phyloP scores from a whole-genome alignment of 2,888 invertebrate species.

The Synanthedon vespiformis region DNA sequence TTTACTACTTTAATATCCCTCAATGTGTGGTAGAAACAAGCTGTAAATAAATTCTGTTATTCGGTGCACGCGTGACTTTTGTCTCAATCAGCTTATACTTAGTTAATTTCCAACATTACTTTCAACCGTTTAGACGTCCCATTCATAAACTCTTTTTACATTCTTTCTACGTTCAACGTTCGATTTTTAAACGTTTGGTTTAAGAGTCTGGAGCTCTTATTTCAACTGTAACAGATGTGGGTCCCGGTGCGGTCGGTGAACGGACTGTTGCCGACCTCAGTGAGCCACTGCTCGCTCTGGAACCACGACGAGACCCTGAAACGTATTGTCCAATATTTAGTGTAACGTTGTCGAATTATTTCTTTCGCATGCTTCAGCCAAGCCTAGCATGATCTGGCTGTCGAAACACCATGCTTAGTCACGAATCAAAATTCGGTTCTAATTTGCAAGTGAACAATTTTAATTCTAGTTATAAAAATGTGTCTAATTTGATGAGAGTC shows the following conservation, averaged over 20 bases:
- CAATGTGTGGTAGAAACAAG: too few relatives aligned
- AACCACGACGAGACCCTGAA: conserved; percentile 75
- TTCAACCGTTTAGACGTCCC: neutral
- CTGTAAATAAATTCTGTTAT: too few relatives aligned
- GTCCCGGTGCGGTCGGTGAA: conserved; percentile 53
- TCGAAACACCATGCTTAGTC: neutral
- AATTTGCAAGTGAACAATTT: too few relatives aligned
- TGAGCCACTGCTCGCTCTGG: conserved; percentile 82
- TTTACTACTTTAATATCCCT: conserved; percentile 10
- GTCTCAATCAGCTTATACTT: too few relatives aligned
- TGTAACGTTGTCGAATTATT: neutral
- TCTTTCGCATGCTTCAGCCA: neutral
- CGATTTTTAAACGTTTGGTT: conserved; percentile 7
- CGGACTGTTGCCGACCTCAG: conserved; percentile 72
- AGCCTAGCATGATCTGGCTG: neutral
- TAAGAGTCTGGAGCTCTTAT: conserved; percentile 77
- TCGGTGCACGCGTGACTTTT: too few relatives aligned
- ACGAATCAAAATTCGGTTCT: too few relatives aligned
- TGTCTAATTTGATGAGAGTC: too few relatives aligned
- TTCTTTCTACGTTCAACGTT: neutral
- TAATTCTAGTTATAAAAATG: too few relatives aligned
- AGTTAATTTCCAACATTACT: too few relatives aligned
- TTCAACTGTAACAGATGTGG: conserved; percentile 78
- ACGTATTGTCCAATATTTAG: conserved; percentile 2
- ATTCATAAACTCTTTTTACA: neutral